Evolutionary conservation across 2,888 invertebrate species (phyloP), one percentile per base, ranked within the genome.

Genomic region (Cremastinae sp.): DNA sequence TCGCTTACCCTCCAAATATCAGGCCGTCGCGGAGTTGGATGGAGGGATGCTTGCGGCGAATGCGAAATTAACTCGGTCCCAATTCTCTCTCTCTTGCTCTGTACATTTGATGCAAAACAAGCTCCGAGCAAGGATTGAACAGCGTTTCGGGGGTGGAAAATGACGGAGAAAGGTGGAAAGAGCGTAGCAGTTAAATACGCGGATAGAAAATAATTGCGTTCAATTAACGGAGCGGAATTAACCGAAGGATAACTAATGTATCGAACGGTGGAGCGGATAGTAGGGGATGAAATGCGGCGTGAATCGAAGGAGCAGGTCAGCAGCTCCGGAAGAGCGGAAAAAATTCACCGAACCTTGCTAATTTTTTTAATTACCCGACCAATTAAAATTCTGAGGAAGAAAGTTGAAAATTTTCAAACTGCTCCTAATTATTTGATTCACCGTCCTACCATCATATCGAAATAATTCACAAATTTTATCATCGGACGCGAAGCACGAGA

Each of bases 1-100:
- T 84, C 84, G 84, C 82, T 84, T 82, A 84, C 83, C 83, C 83
- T 80, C 81, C 75, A 79, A 82, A 80, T 81, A 83, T 84, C 82
- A 66, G 56, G 70, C 70, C 36, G 74, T 77, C 66, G 28, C 28
- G 70, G 70, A 75, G 68, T 70, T 62, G 18, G 61, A 41, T 28
- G 34, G 54, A 36, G 70, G 61, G 16, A 70, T 68, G 74, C 71
- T 78, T 69, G 75, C 58, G 74, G 78, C 75, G 75, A 75, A 72
- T 74, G 71, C 62, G 74, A 75, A 74, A 78, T 78, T 78, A 75
- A 75, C 78, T 78, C 71, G 75, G 66, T 72, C 59, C 68, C 53
- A 3, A 3, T 28, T 28, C 28, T 28, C 28, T 28, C 28, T 28
- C 62, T 58, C 56, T 59, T 53, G 51, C 41, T 59, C 41, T 59